Evolutionary conservation across 2,797 vertebrate species (phyloP).

Genomic region (Orestias chungarensis): DNA sequence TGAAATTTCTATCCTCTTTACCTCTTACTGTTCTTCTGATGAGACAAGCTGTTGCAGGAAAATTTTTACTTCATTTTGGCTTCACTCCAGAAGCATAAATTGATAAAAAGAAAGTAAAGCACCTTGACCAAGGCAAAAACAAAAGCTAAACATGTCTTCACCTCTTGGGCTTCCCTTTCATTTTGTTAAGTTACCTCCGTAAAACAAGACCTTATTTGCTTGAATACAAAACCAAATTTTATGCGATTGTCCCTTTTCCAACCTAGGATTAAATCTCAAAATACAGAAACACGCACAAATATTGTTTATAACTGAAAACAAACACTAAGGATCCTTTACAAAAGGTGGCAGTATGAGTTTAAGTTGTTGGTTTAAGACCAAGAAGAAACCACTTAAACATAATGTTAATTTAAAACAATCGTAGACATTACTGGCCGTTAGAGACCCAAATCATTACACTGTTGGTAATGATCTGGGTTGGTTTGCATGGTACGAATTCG

Average conservation of each 20-base stretch:
- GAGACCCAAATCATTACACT: too few species aligned
- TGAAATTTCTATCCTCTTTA: conserved; percentile 9
- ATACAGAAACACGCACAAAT: neutral
- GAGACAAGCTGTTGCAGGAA: conserved; percentile 48
- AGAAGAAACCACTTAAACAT: too few species aligned
- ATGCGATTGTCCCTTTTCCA: neutral
- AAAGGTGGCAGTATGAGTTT: conserved; percentile 6
- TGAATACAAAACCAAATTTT: neutral
- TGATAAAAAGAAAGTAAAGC: neutral
- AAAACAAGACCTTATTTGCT: neutral
- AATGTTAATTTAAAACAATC: too few species aligned
- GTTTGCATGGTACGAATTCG: too few species aligned
- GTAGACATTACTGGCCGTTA: too few species aligned
- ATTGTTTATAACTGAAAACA: too few species aligned
- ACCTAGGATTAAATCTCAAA: neutral
- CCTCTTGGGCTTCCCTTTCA: neutral
- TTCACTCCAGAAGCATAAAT: conserved; percentile 20
- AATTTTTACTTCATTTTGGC: conserved; percentile 7
- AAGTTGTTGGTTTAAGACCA: too few species aligned
- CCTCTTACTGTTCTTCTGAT: conserved; percentile 20
- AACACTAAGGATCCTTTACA: neutral
- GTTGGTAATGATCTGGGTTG: too few species aligned
- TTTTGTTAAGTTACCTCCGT: neutral
- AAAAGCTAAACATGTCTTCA: neutral
- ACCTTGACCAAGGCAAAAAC: neutral